phyloP scores from a whole-genome alignment of 1,140 invertebrate species.

The Musca vetustissima region DNA sequence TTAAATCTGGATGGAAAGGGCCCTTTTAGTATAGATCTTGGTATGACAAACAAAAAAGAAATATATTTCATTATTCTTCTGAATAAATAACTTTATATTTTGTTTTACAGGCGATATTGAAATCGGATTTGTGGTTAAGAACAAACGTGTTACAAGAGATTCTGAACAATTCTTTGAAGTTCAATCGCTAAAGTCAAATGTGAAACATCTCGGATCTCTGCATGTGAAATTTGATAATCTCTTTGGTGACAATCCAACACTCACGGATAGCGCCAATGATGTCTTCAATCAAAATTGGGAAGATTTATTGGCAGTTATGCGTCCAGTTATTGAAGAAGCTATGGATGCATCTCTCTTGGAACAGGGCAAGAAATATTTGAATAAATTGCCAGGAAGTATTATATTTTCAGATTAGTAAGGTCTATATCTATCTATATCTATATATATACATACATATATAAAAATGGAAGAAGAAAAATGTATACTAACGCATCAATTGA shows the following conservation, averaged over 20 bases:
- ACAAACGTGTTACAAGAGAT: neutral
- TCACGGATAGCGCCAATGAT: constrained; percentile 64
- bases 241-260: constrained; percentile 30
- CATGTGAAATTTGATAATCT: constrained; percentile 38
- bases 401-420: too few relatives aligned
- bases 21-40: constrained; percentile 65
- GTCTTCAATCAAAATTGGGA: constrained; percentile 68
- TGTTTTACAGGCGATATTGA: neutral
- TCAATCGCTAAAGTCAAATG: constrained; percentile 27
- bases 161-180: constrained; percentile 9
- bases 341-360: constrained; percentile 65
- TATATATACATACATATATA: too few relatives aligned
- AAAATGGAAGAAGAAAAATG: too few relatives aligned
- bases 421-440: too few relatives aligned
- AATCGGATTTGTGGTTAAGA: neutral
- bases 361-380: constrained; percentile 58
- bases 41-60: constrained; percentile 54
- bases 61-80: neutral
- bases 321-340: constrained; percentile 64
- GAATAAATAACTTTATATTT: neutral
- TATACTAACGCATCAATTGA: too few relatives aligned
- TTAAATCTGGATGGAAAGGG: constrained; percentile 68
- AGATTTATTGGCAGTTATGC: constrained; percentile 62
- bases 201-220: constrained; percentile 40
- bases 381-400: too few relatives aligned